Percentiles rank a stretch among this genome's conserved stretches.
Evolutionary conservation across 2,888 invertebrate species (phyloP).

Genomic region (Andrena minutula): DNA sequence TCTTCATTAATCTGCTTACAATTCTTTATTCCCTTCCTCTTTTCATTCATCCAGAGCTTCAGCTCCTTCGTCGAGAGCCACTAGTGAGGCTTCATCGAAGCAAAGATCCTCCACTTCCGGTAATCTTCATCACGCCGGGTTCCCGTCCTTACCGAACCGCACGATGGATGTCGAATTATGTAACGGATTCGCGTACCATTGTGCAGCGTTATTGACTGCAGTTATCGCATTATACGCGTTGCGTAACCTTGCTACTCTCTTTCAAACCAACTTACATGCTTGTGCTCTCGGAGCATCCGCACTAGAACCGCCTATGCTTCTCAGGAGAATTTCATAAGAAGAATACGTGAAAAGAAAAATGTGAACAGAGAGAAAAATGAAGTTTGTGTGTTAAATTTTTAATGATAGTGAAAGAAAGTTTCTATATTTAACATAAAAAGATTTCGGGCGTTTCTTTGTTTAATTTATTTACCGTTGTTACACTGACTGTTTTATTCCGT

Average conservation of each 20-base stretch:
- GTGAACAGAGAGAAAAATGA: background rate
- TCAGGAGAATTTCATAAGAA: background rate
- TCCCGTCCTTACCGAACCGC: constrained; percentile 22
- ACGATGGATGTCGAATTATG: constrained; percentile 40
- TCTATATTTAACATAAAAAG: no score
- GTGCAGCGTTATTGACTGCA: constrained; percentile 32
- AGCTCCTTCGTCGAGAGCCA: background rate
- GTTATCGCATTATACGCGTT: constrained; percentile 37
- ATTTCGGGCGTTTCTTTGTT: no score
- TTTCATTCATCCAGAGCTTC: background rate
- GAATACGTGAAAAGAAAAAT: background rate
- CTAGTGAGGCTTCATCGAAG: background rate
- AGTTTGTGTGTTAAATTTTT: no score
- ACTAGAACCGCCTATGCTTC: background rate
- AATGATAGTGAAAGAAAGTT: no score
- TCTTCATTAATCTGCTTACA: no score
- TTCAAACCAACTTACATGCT: constrained; percentile 21
- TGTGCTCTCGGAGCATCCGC: background rate
- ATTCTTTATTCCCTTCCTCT: background rate
- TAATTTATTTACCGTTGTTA: no score
- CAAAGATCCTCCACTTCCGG: constrained; percentile 3
- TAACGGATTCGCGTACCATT: constrained; percentile 47
- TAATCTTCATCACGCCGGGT: background rate
- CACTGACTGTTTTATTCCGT: no score
- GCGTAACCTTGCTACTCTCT: constrained; percentile 42